Evolutionary conservation across 2,113 vertebrate species (phyloP).

Genomic region (Malurus melanocephalus): DNA sequence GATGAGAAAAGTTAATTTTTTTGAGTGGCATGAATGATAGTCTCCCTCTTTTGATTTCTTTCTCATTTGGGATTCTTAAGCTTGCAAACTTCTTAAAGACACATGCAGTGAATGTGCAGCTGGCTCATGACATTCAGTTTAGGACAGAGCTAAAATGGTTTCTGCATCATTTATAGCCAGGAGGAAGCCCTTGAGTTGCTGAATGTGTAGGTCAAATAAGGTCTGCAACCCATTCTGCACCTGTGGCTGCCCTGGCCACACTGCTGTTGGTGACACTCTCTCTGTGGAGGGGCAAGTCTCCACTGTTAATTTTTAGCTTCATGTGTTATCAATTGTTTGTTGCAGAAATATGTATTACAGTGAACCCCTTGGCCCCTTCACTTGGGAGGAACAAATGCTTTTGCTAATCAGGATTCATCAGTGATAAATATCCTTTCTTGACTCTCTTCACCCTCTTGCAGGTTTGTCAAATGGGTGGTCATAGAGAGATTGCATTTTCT

Average conservation of each 20-base stretch:
- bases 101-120: conserved; percentile 70
- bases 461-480: not conserved
- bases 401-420: not conserved
- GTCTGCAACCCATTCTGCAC: not conserved
- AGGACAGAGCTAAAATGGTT: conserved; percentile 83
- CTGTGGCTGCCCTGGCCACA: not conserved
- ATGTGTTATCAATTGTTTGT: not conserved
- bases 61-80: conserved; percentile 86
- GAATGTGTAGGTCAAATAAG: not conserved
- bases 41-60: conserved; percentile 77
- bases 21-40: conserved; percentile 84
- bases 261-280: not conserved
- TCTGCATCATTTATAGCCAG: conserved; percentile 84
- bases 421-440: not conserved
- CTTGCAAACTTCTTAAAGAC: conserved; percentile 90
- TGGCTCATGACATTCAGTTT: conserved; percentile 72
- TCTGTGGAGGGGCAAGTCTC: not conserved
- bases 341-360: not conserved
- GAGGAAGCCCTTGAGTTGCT: conserved; percentile 74
- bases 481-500: not conserved
- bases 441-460: not conserved
- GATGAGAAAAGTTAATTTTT: conserved; percentile 89
- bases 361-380: not conserved
- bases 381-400: not conserved
- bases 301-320: not conserved